Conservation (phyloP, 2,113 vertebrate genomes). For the Toxotes chatareus region DNA sequence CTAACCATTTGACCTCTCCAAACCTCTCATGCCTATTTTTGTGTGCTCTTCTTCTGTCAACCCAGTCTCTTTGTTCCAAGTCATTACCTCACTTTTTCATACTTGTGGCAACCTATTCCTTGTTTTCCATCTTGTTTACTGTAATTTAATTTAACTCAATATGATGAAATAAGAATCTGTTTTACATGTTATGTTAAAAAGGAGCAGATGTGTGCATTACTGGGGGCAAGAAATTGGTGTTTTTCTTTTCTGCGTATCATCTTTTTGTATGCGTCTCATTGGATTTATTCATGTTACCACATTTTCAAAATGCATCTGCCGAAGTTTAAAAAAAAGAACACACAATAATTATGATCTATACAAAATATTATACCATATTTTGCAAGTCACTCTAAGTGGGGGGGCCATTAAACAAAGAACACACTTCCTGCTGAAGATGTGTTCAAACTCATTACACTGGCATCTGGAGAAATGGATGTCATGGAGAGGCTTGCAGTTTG, state of each 20-base stretch:
- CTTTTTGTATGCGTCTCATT: background rate
- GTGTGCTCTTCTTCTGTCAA: background rate
- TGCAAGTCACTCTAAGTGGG: slow-evolving; percentile 32
- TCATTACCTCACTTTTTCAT: background rate
- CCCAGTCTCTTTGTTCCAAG: background rate
- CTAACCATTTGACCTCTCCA: slow-evolving; percentile 24
- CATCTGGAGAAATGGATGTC: slow-evolving; percentile 39
- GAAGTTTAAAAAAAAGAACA: background rate
- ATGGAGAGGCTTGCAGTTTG: slow-evolving; percentile 25
- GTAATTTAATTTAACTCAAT: background rate
- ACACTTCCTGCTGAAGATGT: slow-evolving; percentile 48
- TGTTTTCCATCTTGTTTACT: slow-evolving; percentile 5
- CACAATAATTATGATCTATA: background rate
- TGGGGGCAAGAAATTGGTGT: too few relatives aligned
- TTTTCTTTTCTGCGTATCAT: background rate
- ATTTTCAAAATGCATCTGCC: slow-evolving; percentile 2
- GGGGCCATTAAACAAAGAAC: slow-evolving; percentile 57
- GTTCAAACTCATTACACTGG: slow-evolving; percentile 55
- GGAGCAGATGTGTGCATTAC: background rate
- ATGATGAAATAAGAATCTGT: background rate
- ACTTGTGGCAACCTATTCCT: background rate
- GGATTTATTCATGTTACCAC: background rate
- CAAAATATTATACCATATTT: background rate
- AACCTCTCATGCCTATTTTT: background rate
- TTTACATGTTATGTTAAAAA: slow-evolving; percentile 1